phyloP scores from a whole-genome alignment of 2,888 invertebrate genomes.

The Poecilus cupreus region DNA sequence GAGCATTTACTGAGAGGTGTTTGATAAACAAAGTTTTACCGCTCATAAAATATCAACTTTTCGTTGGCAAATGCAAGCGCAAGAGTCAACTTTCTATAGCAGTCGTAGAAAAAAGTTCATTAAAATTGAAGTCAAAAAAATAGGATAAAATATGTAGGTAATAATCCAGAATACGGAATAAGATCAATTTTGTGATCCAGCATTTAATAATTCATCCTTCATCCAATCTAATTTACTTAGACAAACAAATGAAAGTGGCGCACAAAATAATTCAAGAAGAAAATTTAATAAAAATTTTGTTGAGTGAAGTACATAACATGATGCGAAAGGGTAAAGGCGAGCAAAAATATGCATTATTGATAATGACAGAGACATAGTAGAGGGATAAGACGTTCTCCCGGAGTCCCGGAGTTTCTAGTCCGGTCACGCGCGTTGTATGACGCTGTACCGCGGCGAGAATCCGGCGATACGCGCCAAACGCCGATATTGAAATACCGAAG shows the following conservation, averaged over 20 bases:
- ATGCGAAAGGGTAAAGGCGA: slow-evolving; percentile 30
- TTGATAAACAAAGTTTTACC: no score
- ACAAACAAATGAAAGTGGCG: slow-evolving; percentile 17
- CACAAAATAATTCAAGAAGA: neutral
- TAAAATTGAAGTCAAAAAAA: no score
- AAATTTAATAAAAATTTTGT: slow-evolving; percentile 39
- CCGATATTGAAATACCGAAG: slow-evolving; percentile 52
- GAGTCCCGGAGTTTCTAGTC: neutral
- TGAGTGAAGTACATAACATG: slow-evolving; percentile 22
- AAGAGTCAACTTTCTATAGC: no score
- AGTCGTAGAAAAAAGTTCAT: no score
- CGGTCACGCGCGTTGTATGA: slow-evolving; percentile 24
- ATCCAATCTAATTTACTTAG: neutral
- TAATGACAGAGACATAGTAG: slow-evolving; percentile 48
- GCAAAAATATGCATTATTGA: slow-evolving; percentile 52
- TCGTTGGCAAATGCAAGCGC: no score
- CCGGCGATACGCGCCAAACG: neutral
- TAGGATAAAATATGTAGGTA: no score
- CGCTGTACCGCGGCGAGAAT: slow-evolving; percentile 7
- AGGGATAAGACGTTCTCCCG: neutral
- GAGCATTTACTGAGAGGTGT: no score
- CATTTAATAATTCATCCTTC: neutral
- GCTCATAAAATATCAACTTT: no score
- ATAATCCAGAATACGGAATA: no score
- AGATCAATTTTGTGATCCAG: no score